Base-by-base conservation (phyloP, 2,797 vertebrate genomes). In the Sebastes vulpes region DNA sequence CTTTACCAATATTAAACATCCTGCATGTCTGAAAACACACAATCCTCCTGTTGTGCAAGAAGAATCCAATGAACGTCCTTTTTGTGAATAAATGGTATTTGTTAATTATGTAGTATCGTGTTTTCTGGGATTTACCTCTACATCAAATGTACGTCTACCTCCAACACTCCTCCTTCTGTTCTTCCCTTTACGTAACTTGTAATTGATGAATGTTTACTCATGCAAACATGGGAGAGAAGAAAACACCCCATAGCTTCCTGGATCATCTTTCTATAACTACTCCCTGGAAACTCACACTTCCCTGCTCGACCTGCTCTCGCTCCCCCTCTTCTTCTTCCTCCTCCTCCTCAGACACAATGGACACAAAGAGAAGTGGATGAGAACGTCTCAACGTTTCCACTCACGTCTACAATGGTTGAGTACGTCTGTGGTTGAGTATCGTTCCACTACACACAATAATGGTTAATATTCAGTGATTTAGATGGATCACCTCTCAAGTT, bases 291-390 rank as follows among this genome's bases (percentile, higher is more conserved):
- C 29, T 38, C 35, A 14, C 35, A 38, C 35, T 42, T 42, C 14
- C 5, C 14, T 42, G 38, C 14, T 42, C 14, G 14, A 42, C 38
- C 38, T 42, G 38, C 38, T 42, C 38, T 42, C 0, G 38, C 14
- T 42, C 38, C 5, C 38, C 38, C 38, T 42, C 14, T 35, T 35
- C 32, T 42, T 42, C 38, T 42, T 38, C 38, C 38, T 42, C 12
- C 38, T 42, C 38, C 38, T 42, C 20, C 57, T 82, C 63, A 82
- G 63, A 83, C 71, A 84, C 79, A 79, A 86, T 79, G 14, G 23
- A 23, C 59, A 86, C 75, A 87, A 82, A 75, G 54, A 72, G 38
- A 81, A 78, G 48, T 84, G 58, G 87, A 65, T 84, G 80, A 85
- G 69, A 80, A 53, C 5, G 54, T 83, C 42, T 86, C 77, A 64